A percentile compares a stretch with the other conserved stretches of the same genome.
phyloP scores from a whole-genome alignment of 2,113 vertebrate species.

The Calyptommatus sinebrachiatus region DNA sequence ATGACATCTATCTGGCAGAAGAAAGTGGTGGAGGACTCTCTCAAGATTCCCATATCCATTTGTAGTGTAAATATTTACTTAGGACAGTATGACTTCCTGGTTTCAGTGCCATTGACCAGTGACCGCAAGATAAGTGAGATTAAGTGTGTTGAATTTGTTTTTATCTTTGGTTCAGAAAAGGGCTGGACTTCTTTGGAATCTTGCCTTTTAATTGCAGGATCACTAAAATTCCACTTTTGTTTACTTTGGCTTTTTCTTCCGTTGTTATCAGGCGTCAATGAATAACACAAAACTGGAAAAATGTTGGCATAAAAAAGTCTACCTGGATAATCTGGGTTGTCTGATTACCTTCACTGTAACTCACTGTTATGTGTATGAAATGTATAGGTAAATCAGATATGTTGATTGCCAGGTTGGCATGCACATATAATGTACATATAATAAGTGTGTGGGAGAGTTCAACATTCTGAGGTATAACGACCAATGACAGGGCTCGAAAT shows the following conservation, averaged over 20 bases:
- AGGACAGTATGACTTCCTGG: conserved; percentile 40
- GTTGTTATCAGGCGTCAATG: conserved; percentile 13
- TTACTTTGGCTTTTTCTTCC: conserved; percentile 25
- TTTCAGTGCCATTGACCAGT: conserved; percentile 28
- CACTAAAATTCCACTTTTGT: not conserved
- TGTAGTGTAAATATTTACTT: conserved; percentile 54
- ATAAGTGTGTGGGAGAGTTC: no score
- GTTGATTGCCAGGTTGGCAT: no score
- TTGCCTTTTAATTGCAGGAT: conserved; percentile 27
- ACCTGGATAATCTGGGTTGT: not conserved
- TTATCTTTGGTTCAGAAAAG: conserved; percentile 2
- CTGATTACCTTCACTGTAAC: no score
- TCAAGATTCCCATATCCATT: conserved; percentile 31
- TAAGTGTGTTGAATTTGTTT: conserved; percentile 26
- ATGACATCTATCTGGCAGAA: not conserved
- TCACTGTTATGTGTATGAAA: no score
- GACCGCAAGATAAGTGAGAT: conserved; percentile 43
- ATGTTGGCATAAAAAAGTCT: not conserved
- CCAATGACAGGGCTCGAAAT: no score
- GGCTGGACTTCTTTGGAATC: conserved; percentile 30
- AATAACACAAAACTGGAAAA: not conserved
- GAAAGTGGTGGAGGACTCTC: conserved; percentile 42
- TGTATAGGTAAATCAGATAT: no score
- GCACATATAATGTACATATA: no score
- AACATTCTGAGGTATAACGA: no score